Conservation (phyloP, 2,797 vertebrate genomes). For the Harpagifer antarcticus region DNA sequence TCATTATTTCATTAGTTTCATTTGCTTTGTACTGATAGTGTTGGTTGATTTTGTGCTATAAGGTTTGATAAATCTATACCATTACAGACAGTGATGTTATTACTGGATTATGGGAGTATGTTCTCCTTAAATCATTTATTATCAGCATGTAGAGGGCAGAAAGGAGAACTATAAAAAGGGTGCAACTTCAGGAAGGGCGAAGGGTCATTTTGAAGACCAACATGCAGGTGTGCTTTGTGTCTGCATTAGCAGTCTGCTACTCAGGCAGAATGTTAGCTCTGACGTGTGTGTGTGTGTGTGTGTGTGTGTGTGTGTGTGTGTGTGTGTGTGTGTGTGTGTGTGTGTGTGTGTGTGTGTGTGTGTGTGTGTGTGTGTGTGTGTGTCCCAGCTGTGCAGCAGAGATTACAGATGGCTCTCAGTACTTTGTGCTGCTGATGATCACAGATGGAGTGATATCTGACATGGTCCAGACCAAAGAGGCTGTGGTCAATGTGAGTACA, state of each 20-base stretch:
- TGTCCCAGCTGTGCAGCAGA: conserved; percentile 79
- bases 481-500: conserved; percentile 79
- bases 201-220: neutral
- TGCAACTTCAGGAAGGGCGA: neutral
- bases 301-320: neutral
- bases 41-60: neutral
- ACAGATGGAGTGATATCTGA: conserved; percentile 84
- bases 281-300: conserved; percentile 7
- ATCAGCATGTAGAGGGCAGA: neutral
- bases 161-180: neutral
- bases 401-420: conserved; percentile 83
- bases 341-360: conserved; percentile 21
- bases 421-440: conserved; percentile 83
- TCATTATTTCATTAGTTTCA: neutral
- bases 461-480: conserved; percentile 84
- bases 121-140: neutral
- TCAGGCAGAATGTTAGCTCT: conserved; percentile 22
- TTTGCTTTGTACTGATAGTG: neutral
- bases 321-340: conserved; percentile 18
- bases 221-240: conserved; percentile 17
- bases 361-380: neutral
- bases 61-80: neutral
- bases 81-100: neutral
- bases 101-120: neutral
- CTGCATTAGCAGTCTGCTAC: neutral